A percentile compares a stretch with the other conserved stretches of the same genome.
Conservation (phyloP, 2,888 invertebrate genomes). For the Lordiphosa fenestrarum region DNA sequence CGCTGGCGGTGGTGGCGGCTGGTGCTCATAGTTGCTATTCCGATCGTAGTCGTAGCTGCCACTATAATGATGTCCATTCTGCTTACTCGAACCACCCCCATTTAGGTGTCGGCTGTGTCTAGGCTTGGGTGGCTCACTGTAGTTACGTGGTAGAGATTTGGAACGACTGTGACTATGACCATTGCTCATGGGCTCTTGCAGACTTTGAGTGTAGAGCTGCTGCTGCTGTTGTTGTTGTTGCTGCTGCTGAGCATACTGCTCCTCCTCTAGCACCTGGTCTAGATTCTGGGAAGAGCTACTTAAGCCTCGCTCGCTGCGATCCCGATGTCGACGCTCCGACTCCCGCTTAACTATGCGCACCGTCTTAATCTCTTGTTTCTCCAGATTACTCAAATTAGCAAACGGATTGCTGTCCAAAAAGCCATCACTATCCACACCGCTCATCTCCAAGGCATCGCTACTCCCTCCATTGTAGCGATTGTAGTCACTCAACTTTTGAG, state of each 20-base stretch:
- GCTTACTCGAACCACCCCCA: slow-evolving; percentile 35
- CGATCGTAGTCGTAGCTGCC: slow-evolving; percentile 72
- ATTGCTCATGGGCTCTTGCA: slow-evolving; percentile 71
- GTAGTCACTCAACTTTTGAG: slow-evolving; percentile 74
- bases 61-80: slow-evolving; percentile 53
- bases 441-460: slow-evolving; percentile 78
- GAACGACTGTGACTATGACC: slow-evolving; percentile 79
- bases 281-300: slow-evolving; percentile 79
- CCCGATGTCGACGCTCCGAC: slow-evolving; percentile 91
- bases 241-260: slow-evolving; percentile 62
- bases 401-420: slow-evolving; percentile 78
- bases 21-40: slow-evolving; percentile 76
- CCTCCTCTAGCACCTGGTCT: slow-evolving; percentile 80
- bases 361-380: slow-evolving; percentile 94
- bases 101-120: slow-evolving; percentile 59
- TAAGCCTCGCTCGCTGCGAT: slow-evolving; percentile 86
- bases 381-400: slow-evolving; percentile 85
- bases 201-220: slow-evolving; percentile 49
- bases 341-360: slow-evolving; percentile 96
- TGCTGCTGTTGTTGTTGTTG: slow-evolving; percentile 43
- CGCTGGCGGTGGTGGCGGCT: slow-evolving; percentile 66
- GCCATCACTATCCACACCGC: slow-evolving; percentile 79
- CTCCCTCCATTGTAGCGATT: slow-evolving; percentile 75
- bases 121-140: slow-evolving; percentile 75
- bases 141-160: slow-evolving; percentile 82